Evolutionary conservation across 2,888 invertebrate genomes (phyloP), one percentile per base, ranked within the genome.

Genomic region (Mechanitis mazaeus): DNA sequence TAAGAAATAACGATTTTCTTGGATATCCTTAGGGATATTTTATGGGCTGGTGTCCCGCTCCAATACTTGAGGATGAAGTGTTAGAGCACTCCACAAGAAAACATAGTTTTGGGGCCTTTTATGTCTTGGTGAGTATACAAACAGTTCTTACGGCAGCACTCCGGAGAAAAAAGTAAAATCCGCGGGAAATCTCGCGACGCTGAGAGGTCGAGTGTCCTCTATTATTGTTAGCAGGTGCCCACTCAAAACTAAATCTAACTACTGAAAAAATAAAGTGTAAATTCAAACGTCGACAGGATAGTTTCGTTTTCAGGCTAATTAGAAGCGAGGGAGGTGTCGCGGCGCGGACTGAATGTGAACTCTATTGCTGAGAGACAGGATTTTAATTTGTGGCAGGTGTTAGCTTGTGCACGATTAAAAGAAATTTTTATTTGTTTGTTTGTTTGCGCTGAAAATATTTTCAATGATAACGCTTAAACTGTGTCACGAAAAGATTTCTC

Each of bases 241-340:
- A 57, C 66, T 59, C 65, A 11, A 71, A 77, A 75, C 62, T 57
- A 65, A 68, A 72, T 80, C 74, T 70, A 80, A 77, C 54, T 4
- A 1, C 31, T n/a, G 11, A n/a, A 6, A 11, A 1, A 33, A 65
- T 76, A 84, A 70, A 72, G 77, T 69, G 68, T 62, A 71, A 63
- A 71, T 67, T 75, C 55, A 64, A 63, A 61, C 63, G 64, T 33
- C 54, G 57, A 35, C 50, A 54, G 56, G 67, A 71, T 73, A 76
- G 75, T 77, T 77, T 78, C 77, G 80, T 84, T 86, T 85, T 83
- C 81, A 86, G 81, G 88, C 88, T 89, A 88, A 88, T 88, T 87
- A 88, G 85, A 77, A 75, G 71, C 78, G 73, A 77, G 81, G 78
- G 83, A 78, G 76, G 72, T 69, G 69, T 70, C 67, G 63, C 62